phyloP scores from a whole-genome alignment of 2,113 vertebrate genomes.

The Catharus fuscescens region DNA sequence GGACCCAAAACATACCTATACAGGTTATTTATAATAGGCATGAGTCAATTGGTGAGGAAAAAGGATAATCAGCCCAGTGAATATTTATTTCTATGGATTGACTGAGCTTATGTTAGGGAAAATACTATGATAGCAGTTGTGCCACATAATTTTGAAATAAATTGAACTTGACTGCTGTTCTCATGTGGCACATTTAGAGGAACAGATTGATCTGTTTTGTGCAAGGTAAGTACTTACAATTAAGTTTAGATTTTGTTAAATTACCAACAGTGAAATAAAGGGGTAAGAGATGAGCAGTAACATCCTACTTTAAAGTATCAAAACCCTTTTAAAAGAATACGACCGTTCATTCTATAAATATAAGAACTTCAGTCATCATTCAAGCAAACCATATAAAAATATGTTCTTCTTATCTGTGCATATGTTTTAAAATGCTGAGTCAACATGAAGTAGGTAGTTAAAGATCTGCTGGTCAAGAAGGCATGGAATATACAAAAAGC shows the following conservation, averaged over 20 bases:
- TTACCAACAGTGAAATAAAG: conserved; percentile 46
- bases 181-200: conserved; percentile 71
- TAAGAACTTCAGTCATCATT: neutral
- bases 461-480: neutral
- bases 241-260: conserved; percentile 69
- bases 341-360: neutral
- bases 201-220: conserved; percentile 76
- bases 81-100: conserved; percentile 52
- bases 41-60: conserved; percentile 28
- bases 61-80: neutral
- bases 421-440: neutral
- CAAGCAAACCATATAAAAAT: neutral
- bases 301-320: neutral
- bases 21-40: conserved; percentile 14
- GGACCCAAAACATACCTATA: neutral
- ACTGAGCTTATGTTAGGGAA: conserved; percentile 46
- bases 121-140: conserved; percentile 30
- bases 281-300: neutral
- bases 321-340: neutral
- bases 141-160: conserved; percentile 68
- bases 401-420: neutral
- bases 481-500: neutral
- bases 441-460: neutral
- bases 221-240: conserved; percentile 63
- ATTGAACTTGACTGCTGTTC: conserved; percentile 65